phyloP scores from a whole-genome alignment of 2,113 vertebrate genomes.

The Bubalus kerabau region DNA sequence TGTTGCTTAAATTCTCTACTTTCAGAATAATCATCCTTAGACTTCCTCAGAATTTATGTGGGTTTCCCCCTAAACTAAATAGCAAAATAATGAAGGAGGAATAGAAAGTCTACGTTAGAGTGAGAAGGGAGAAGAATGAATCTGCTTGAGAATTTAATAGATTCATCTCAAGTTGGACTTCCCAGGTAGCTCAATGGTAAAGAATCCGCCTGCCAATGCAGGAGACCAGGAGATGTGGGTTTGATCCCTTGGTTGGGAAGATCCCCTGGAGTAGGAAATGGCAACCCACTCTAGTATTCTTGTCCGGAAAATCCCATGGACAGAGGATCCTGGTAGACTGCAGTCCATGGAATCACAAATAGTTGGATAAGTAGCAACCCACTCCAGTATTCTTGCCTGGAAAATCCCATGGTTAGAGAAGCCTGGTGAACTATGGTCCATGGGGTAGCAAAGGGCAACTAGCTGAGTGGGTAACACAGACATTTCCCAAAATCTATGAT shows the following conservation, averaged over 20 bases:
- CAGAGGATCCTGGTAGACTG: background rate
- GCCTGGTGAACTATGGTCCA: background rate
- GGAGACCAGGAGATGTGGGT: background rate
- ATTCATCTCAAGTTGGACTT: background rate
- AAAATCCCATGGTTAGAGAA: background rate
- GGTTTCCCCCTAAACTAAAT: background rate
- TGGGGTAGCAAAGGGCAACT: background rate
- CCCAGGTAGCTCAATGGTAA: background rate
- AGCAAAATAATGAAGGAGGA: background rate
- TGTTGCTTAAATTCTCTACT: background rate
- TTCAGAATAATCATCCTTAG: background rate
- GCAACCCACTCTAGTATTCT: background rate
- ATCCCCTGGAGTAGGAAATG: background rate
- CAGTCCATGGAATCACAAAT: background rate
- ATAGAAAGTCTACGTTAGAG: background rate
- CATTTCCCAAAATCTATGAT: background rate
- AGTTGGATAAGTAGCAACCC: background rate
- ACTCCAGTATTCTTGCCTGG: background rate
- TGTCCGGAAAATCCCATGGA: background rate
- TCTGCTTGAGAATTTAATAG: background rate
- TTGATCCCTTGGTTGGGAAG: background rate
- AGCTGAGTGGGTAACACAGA: background rate
- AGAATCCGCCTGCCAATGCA: background rate
- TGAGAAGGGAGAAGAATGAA: background rate
- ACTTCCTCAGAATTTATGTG: background rate